Evolutionary conservation across 2,113 vertebrate species (phyloP).

Genomic region (Crotophaga sulcirostris): DNA sequence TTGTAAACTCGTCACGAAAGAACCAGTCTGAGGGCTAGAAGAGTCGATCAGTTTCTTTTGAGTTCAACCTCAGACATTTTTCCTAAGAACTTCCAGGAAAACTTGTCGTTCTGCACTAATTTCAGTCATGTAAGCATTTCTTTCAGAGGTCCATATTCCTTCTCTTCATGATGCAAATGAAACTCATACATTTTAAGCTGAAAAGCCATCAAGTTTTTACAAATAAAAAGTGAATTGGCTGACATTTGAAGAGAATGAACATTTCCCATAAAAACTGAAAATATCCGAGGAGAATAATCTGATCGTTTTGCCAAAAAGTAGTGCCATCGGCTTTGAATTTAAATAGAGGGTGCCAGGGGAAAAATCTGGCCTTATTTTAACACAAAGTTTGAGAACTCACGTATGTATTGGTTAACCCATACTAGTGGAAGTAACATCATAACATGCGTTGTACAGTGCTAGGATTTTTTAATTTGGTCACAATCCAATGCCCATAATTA

Average conservation of each 20-base stretch:
- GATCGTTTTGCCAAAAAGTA: not conserved
- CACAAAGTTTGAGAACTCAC: not conserved
- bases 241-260: constrained; percentile 18
- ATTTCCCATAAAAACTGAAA: constrained; percentile 9
- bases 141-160: not conserved
- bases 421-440: not conserved
- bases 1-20: not conserved
- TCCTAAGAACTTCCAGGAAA: not conserved
- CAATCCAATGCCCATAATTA: not conserved
- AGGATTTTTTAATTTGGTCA: not conserved
- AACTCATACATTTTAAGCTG: not conserved
- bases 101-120: not conserved
- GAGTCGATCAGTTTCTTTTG: not conserved
- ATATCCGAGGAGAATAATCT: not conserved
- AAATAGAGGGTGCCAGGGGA: not conserved
- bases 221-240: not conserved
- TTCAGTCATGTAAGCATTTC: not conserved
- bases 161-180: not conserved
- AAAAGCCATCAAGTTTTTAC: constrained; percentile 1
- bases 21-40: not conserved
- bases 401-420: not conserved
- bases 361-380: not conserved
- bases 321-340: not conserved
- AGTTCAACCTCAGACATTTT: not conserved
- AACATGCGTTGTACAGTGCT: not conserved